Percentiles rank a stretch among this genome's conserved stretches.
phyloP scores from a whole-genome alignment of 1,140 invertebrate genomes.

The Formica exsecta region DNA sequence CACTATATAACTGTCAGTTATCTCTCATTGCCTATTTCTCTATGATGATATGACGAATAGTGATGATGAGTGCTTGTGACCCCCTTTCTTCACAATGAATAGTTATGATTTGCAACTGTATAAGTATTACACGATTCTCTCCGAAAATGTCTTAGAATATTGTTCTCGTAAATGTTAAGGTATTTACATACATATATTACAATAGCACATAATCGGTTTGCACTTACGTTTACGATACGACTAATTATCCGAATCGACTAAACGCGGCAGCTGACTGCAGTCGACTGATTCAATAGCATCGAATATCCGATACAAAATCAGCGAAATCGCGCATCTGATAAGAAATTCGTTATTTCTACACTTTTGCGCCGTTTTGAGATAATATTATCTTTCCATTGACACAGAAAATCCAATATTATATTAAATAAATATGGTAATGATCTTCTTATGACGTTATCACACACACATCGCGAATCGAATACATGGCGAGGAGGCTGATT shows the following conservation, averaged over 20 bases:
- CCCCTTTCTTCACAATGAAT: constrained; percentile 3
- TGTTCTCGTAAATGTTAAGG: background rate
- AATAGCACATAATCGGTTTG: background rate
- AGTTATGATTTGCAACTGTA: background rate
- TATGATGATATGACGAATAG: background rate
- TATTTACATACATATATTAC: constrained; percentile 5
- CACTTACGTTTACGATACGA: constrained; percentile 22
- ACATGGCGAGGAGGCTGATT: background rate
- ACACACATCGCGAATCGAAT: background rate
- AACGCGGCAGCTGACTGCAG: background rate
- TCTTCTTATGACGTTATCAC: background rate
- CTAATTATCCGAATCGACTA: constrained; percentile 18
- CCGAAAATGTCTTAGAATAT: constrained; percentile 12
- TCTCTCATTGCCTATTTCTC: constrained; percentile 44
- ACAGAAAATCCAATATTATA: background rate
- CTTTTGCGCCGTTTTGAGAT: background rate
- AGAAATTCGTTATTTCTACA: background rate
- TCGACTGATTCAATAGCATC: constrained; percentile 18
- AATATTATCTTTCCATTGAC: background rate
- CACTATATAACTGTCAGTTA: constrained; percentile 30
- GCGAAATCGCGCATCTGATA: background rate
- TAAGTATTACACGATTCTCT: constrained; percentile 16
- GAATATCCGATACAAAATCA: constrained; percentile 1
- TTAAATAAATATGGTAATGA: constrained; percentile 24
- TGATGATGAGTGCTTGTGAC: background rate